Base-by-base conservation (phyloP, 1,140 invertebrate species). In the Trissolcus basalis region DNA sequence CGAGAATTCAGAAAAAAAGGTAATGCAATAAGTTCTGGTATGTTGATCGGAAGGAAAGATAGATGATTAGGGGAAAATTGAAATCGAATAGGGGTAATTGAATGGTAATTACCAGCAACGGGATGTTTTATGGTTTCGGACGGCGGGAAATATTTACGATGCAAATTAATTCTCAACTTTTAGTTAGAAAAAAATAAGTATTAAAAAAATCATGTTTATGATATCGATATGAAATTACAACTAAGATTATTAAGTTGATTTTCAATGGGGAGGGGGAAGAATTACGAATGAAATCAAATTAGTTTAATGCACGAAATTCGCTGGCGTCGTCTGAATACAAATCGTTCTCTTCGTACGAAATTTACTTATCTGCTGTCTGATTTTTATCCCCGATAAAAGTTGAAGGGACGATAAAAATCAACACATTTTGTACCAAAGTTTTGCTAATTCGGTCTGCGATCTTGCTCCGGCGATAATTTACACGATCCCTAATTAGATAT, bases 401-500 rank as follows among this genome's bases (percentile, higher is more conserved):
- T 27, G 19, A 27, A 3, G 14, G 32, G 43, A 51, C 45, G 45
- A 63, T 54, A 53, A 51, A 1, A 27, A 27, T 27, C 19, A 27
- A 6, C 19, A 35, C 10, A 45, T 47, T 63, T 63, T 45, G 16
- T 35, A 14, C 9, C 7, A 9, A 48, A 33, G 4, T 33, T 3
- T 12, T 43, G 10, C 15, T 12, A 27, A 27, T 27, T 27, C 19
- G 6, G 2, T 27, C 6, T 27, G 2, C 4, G 36, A 27, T 54
- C 41, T 10, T 32, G 44, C 32, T 39, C 19, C 5, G 13, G 47
- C 13, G 39, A 54, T 13, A 67, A 67, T 58, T 39, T 48, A 50
- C 63, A 49, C 47, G 44, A 58, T 43, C 49, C 33, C 19, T 50
- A 58, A 67, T 67, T 58, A 58, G 54, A 43, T 58, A 53, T 44